Percentiles rank a stretch among this genome's conserved stretches.
Evolutionary conservation across 2,113 vertebrate genomes (phyloP).

Genomic region (Platycercus adscitus): DNA sequence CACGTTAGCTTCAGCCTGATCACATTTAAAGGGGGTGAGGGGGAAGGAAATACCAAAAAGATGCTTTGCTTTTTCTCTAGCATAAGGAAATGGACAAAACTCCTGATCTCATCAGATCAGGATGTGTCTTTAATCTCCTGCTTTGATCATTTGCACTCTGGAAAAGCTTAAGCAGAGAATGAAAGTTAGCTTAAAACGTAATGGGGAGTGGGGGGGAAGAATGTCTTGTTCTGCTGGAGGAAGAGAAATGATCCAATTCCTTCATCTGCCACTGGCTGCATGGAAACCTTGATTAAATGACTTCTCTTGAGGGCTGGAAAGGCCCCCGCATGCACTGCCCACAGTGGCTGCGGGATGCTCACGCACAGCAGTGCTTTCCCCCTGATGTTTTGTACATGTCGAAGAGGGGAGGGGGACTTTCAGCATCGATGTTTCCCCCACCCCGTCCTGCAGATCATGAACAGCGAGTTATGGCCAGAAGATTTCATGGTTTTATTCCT

Average conservation of each 20-base stretch:
- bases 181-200: slow-evolving; percentile 36
- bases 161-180: slow-evolving; percentile 53
- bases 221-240: neutral
- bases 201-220: neutral
- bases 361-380: neutral
- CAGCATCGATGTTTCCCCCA: neutral
- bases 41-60: slow-evolving; percentile 45
- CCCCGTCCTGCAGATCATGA: neutral
- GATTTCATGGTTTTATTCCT: neutral
- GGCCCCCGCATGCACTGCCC: neutral
- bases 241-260: neutral
- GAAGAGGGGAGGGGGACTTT: neutral
- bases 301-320: neutral
- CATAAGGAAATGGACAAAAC: slow-evolving; percentile 50
- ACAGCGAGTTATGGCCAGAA: rapidly evolving
- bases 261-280: neutral
- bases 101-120: slow-evolving; percentile 52
- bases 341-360: neutral
- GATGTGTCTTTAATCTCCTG: slow-evolving; percentile 59
- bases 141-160: slow-evolving; percentile 54
- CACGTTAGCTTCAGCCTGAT: slow-evolving; percentile 70
- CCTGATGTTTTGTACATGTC: rapidly evolving
- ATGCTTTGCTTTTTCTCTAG: neutral
- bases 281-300: neutral
- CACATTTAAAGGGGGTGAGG: slow-evolving; percentile 23